phyloP scores from a whole-genome alignment of 2,888 invertebrate species.

The Heliconius sara region DNA sequence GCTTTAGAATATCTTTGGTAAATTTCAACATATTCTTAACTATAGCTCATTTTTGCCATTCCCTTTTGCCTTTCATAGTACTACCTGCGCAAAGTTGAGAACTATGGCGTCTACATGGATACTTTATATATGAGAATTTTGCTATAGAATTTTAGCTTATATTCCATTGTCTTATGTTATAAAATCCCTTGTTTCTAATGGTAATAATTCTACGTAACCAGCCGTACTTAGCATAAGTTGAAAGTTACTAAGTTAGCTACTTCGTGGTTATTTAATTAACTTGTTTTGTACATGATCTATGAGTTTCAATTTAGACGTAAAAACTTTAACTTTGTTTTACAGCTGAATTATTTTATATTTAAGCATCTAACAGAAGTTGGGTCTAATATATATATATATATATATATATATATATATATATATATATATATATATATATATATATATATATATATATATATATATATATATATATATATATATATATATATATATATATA shows the following conservation, averaged over 20 bases:
- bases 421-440: too few relatives aligned
- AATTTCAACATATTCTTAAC: slow-evolving; percentile 29
- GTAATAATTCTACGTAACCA: slow-evolving; percentile 27
- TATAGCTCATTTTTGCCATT: slow-evolving; percentile 26
- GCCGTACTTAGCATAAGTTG: slow-evolving; percentile 44
- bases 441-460: too few relatives aligned
- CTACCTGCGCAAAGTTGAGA: slow-evolving; percentile 31
- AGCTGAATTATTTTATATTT: slow-evolving; percentile 26
- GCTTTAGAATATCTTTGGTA: slow-evolving; percentile 13
- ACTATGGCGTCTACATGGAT: slow-evolving; percentile 16
- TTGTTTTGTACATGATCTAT: slow-evolving; percentile 38
- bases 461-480: too few relatives aligned
- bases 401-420: too few relatives aligned
- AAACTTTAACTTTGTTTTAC: slow-evolving; percentile 20
- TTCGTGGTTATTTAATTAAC: slow-evolving; percentile 44
- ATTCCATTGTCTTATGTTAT: neutral
- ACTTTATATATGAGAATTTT: slow-evolving; percentile 2
- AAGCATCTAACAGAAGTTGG: neutral
- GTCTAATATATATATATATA: neutral
- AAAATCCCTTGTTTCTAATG: neutral
- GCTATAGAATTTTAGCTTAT: slow-evolving; percentile 3
- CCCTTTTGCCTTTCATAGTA: slow-evolving; percentile 25
- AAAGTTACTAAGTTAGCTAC: slow-evolving; percentile 41
- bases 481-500: too few relatives aligned
- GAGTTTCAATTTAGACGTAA: slow-evolving; percentile 28